Evolutionary conservation across 2,888 invertebrate species (phyloP).

Genomic region (Drosophila algonquin): DNA sequence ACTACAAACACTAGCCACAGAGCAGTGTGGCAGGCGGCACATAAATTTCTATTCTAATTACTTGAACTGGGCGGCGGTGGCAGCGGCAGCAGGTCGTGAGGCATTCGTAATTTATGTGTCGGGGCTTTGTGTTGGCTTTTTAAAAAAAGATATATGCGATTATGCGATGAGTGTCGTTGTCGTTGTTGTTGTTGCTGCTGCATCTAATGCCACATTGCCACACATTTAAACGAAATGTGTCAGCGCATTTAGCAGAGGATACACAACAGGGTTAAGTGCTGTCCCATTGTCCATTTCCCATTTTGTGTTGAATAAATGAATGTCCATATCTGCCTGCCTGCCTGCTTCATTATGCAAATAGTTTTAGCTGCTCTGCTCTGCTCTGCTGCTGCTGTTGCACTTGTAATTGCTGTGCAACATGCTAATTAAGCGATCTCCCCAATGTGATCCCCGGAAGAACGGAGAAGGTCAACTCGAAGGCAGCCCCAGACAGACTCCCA

Average conservation of each 20-base stretch:
- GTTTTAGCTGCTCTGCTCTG: slow-evolving; percentile 6
- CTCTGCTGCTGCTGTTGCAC: slow-evolving; percentile 32
- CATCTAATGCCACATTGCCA: slow-evolving; percentile 23
- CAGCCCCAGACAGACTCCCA: slow-evolving; percentile 2
- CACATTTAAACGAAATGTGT: slow-evolving; percentile 34
- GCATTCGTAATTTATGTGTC: slow-evolving; percentile 60
- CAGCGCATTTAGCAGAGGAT: slow-evolving; percentile 17
- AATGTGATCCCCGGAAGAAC: slow-evolving; percentile 1
- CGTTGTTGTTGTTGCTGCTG: background rate
- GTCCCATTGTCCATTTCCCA: slow-evolving; percentile 28
- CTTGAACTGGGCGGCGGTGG: slow-evolving; percentile 47
- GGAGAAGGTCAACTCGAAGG: slow-evolving; percentile 17
- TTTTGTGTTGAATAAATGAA: slow-evolving; percentile 12
- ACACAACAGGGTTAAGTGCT: slow-evolving; percentile 26
- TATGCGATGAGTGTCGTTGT: slow-evolving; percentile 33
- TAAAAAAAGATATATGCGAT: slow-evolving; percentile 47
- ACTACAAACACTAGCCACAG: slow-evolving; percentile 13
- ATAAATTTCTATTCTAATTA: slow-evolving; percentile 75
- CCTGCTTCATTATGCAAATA: slow-evolving; percentile 40
- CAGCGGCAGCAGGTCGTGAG: slow-evolving; percentile 23
- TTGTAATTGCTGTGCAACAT: slow-evolving; percentile 43
- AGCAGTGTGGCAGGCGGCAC: slow-evolving; percentile 39
- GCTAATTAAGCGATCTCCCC: slow-evolving; percentile 63
- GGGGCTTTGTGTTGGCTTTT: slow-evolving; percentile 47
- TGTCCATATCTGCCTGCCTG: background rate